phyloP scores from a whole-genome alignment of 2,888 invertebrate genomes.

The Perizoma flavofasciatum region DNA sequence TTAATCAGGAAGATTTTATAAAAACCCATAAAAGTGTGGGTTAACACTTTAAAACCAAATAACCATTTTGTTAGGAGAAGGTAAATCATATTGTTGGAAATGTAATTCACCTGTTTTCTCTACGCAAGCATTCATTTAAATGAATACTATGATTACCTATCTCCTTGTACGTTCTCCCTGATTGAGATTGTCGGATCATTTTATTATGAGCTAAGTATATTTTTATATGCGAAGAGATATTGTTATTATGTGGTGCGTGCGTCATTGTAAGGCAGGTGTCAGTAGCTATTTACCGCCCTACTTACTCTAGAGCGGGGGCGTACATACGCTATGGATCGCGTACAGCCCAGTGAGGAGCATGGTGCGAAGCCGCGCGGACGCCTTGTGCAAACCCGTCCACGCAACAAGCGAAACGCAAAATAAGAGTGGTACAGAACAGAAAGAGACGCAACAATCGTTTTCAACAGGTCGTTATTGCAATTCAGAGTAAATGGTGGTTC shows the following conservation, averaged over 20 bases:
- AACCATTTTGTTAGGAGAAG: no score
- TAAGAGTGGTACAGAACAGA: conserved; percentile 57
- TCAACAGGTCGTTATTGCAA: conserved; percentile 83
- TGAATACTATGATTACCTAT: no score
- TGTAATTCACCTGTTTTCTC: no score
- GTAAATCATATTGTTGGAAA: no score
- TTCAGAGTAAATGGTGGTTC: conserved; percentile 76
- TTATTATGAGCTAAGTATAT: no score
- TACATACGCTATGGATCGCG: conserved; percentile 74
- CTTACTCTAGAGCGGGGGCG: conserved; percentile 69
- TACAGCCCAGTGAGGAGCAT: conserved; percentile 70
- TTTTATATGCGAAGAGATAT: conserved; percentile 27
- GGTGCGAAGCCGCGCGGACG: conserved; percentile 75
- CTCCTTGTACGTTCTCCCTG: no score
- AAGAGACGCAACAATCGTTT: conserved; percentile 66
- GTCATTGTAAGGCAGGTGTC: conserved; percentile 70
- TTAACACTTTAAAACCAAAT: no score
- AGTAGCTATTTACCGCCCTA: conserved; percentile 75
- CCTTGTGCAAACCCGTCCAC: conserved; percentile 50
- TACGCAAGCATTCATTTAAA: no score
- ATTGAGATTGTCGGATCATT: no score
- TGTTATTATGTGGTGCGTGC: conserved; percentile 54
- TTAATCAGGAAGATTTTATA: no score
- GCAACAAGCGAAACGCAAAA: conserved; percentile 60
- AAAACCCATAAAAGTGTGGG: no score